Conservation (phyloP, 2,797 vertebrate genomes). For the Sphaeramia orbicularis region DNA sequence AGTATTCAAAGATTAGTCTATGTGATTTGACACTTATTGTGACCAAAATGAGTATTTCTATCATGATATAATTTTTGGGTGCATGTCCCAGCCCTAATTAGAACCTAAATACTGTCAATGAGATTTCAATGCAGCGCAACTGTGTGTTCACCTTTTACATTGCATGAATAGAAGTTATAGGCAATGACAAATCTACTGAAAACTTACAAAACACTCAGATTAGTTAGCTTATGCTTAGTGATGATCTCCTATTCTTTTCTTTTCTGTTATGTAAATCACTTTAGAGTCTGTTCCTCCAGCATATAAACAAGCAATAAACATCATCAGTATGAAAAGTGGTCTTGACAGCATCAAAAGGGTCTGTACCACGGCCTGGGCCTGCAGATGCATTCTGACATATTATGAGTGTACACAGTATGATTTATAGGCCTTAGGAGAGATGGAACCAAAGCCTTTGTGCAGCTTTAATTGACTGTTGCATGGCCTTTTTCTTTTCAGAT, state of each 20-base stretch:
- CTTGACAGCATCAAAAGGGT: slow-evolving; percentile 20
- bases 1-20: no score
- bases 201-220: no score
- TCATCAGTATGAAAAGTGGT: slow-evolving; percentile 2
- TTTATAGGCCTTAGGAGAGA: slow-evolving; percentile 31
- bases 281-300: not conserved
- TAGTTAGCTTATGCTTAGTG: not conserved
- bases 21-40: no score
- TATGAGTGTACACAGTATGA: slow-evolving; percentile 11
- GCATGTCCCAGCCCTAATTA: no score
- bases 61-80: no score
- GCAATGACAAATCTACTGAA: no score
- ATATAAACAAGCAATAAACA: slow-evolving; percentile 11
- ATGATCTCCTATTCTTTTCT: not conserved
- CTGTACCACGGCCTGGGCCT: not conserved
- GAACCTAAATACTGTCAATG: no score
- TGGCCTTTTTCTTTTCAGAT: slow-evolving; percentile 33
- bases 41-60: no score
- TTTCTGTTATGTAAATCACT: not conserved
- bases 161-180: no score
- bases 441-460: slow-evolving; percentile 11
- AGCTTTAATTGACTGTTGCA: slow-evolving; percentile 34
- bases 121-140: no score
- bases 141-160: no score
- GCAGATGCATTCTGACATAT: slow-evolving; percentile 16